Conservation (phyloP, 2,797 vertebrate species). For the Anomalospiza imberbis region DNA sequence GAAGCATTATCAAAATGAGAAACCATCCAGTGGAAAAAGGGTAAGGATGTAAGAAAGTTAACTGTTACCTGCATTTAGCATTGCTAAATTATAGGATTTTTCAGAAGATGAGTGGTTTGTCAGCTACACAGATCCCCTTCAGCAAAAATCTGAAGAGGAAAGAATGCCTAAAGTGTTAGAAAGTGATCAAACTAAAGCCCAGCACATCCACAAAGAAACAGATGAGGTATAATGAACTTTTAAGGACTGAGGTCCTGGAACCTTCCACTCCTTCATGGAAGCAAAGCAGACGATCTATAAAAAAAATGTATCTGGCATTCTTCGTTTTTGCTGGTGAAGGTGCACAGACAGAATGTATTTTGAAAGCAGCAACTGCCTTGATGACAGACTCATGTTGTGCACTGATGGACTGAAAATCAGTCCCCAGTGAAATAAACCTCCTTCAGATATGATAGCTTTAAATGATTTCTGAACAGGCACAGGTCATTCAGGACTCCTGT, state of each 20-base stretch:
- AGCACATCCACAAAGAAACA: not conserved
- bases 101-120: not conserved
- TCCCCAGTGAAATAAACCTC: not conserved
- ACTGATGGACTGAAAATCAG: not conserved
- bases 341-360: not conserved
- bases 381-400: not conserved
- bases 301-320: not conserved
- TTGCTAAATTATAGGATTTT: not conserved
- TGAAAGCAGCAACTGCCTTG: not conserved
- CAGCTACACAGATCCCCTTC: not conserved
- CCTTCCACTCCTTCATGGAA: not conserved
- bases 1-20: not conserved
- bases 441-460: not conserved
- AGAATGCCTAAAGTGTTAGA: not conserved
- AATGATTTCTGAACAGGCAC: not conserved
- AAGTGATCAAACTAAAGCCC: not conserved
- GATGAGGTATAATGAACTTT: not conserved
- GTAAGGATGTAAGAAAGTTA: not conserved
- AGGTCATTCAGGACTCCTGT: not conserved
- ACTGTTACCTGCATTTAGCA: not conserved
- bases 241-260: not conserved
- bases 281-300: not conserved
- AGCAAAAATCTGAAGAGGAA: not conserved
- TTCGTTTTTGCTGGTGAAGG: not conserved
- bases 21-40: not conserved